These are phyloP conservation scores for Patella depressa DNA, from an alignment of 2,888 invertebrate genomes.

Conservation along the genomic window DNA sequence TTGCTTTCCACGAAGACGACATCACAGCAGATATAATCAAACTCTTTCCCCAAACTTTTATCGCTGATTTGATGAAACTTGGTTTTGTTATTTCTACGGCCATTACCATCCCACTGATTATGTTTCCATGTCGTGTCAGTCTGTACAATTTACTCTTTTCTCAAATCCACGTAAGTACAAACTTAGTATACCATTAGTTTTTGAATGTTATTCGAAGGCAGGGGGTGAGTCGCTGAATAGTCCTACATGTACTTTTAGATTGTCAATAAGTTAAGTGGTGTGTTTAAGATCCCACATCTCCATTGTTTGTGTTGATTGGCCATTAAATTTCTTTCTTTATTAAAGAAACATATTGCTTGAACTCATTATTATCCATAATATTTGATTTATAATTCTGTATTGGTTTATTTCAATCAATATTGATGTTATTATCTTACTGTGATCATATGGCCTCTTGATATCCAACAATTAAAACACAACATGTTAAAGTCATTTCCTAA, in stretches of 20 bases:
- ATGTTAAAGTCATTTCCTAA: too few relatives aligned
- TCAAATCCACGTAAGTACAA: conserved; percentile 76
- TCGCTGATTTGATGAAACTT: conserved; percentile 91
- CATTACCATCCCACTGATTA: conserved; percentile 95
- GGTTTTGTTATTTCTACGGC: conserved; percentile 95
- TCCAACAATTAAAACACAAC: too few relatives aligned
- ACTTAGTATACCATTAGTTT: background rate
- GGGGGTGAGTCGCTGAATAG: too few relatives aligned
- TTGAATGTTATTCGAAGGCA: background rate
- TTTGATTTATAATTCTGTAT: background rate
- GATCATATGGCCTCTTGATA: too few relatives aligned
- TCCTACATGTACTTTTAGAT: background rate
- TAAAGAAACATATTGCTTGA: background rate
- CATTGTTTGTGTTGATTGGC: too few relatives aligned
- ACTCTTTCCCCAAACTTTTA: conserved; percentile 83
- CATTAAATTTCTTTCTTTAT: too few relatives aligned
- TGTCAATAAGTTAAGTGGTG: background rate
- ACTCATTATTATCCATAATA: background rate
- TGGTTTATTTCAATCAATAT: too few relatives aligned
- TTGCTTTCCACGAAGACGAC: conserved; percentile 81
- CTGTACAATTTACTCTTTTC: conserved; percentile 90
- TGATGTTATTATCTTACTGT: too few relatives aligned
- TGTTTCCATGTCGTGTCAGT: conserved; percentile 95
- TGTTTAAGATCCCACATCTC: too few relatives aligned
- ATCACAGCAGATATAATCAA: conserved; percentile 89